Conservation (phyloP, 2,113 vertebrate genomes). For the Crotalus viridis region DNA sequence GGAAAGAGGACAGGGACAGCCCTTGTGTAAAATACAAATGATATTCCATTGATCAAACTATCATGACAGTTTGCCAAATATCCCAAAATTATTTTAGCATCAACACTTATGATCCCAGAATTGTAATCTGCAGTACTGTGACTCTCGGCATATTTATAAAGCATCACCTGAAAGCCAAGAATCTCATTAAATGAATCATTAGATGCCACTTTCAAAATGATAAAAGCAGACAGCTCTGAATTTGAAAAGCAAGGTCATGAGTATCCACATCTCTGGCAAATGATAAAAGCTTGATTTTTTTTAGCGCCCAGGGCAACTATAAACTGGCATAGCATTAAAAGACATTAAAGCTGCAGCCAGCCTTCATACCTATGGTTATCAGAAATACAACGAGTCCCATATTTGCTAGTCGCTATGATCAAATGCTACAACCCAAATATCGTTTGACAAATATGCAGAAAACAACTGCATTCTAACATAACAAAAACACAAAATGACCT, state of each 20-base stretch:
- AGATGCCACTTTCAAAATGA: conserved; percentile 12
- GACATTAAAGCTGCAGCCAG: background rate
- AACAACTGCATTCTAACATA: conserved; percentile 20
- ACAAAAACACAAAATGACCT: conserved; percentile 9
- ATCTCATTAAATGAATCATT: conserved; percentile 19
- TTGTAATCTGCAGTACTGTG: background rate
- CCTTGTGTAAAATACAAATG: background rate
- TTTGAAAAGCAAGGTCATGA: conserved; percentile 22
- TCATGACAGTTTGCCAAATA: background rate
- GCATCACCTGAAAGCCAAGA: conserved; percentile 15
- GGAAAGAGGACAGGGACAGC: background rate
- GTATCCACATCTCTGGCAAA: conserved; percentile 8
- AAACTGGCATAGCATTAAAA: conserved; percentile 34
- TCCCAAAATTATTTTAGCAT: conserved; percentile 11
- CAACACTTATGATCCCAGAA: background rate
- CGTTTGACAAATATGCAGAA: background rate
- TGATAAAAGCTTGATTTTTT: conserved; percentile 22
- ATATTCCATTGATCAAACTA: background rate
- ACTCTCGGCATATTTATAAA: background rate
- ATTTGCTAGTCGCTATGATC: background rate
- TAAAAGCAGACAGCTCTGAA: background rate
- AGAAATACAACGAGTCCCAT: conserved; percentile 13
- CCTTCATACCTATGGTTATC: background rate
- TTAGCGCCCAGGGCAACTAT: background rate
- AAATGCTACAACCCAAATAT: background rate